Evolutionary conservation across 2,888 invertebrate species (phyloP), one percentile per base, ranked within the genome.

Genomic region (Dasysyrphus albostriatus): DNA sequence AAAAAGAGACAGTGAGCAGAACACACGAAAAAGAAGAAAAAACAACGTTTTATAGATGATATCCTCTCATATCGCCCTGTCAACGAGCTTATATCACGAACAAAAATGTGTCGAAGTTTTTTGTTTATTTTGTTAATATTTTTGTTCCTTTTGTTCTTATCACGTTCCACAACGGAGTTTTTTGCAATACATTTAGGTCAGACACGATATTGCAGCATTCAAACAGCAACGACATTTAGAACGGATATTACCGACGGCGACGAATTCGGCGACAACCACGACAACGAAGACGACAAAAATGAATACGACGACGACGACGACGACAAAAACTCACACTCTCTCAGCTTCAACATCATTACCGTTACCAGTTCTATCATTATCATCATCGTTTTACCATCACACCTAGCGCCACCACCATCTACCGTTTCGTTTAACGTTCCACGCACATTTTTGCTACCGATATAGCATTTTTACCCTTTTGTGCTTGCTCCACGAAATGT

Each of bases 371-470:
- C 74, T 83, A 74, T 75, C 78, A 87, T 83, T 65, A 82, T 82
- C 58, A 83, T 72, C 58, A 83, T 75, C 78, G 78, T 78, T 83
- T 74, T 78, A 75, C 78, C 83, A 72, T 79, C 74, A 74, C 75
- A 78, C 78, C 39, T 42, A 81, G 32, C 34, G 59, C 74, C 69
- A 70, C 72, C 74, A 87, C 49, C 65, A 75, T 87, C 65, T 54
- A 74, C 56, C 82, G 74, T 79, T 74, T 73, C 73, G 59, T 77
- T 87, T 77, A 83, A 87, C 78, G 65, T 72, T 87, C 83, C 75
- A 87, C 75, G 75, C 83, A 83, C 87, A 87, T 87, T 87, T 83
- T 87, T 39, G 87, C 87, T 87, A 87, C 87, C 87, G 87, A 87
- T 67, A 83, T 79, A 83, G 24, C 87, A 87, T 87, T 79, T 87